Evolutionary conservation across 1,140 invertebrate species (phyloP).

Genomic region (Eueides isabella): DNA sequence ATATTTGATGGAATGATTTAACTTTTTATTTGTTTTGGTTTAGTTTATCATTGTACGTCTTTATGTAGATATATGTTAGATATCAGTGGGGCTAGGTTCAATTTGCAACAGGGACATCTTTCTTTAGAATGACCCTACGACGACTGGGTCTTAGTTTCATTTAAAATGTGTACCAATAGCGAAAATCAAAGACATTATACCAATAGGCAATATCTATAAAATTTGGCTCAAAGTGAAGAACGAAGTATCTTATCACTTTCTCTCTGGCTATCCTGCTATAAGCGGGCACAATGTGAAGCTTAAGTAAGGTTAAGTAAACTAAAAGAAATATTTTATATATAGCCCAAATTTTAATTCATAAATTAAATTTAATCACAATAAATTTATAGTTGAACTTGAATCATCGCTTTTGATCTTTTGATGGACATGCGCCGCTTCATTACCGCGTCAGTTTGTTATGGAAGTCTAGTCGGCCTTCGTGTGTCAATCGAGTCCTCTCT

Average conservation of each 20-base stretch:
- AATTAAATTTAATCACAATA: conserved; percentile 17
- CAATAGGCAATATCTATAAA: too few relatives aligned
- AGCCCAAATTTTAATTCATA: background rate
- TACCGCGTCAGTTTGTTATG: conserved; percentile 32
- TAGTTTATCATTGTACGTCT: background rate
- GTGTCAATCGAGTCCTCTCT: conserved; percentile 34
- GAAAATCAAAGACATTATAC: too few relatives aligned
- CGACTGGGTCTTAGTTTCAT: too few relatives aligned
- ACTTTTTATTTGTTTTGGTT: background rate
- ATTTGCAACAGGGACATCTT: background rate
- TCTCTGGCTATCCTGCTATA: too few relatives aligned
- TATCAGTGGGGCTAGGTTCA: background rate
- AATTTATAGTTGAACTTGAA: conserved; percentile 22
- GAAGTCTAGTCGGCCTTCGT: conserved; percentile 31
- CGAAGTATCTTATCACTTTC: too few relatives aligned
- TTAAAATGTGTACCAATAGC: too few relatives aligned
- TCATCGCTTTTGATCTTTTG: conserved; percentile 29
- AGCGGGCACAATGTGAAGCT: too few relatives aligned
- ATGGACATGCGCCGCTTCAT: conserved; percentile 16
- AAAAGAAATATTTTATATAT: background rate
- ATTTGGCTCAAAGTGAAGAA: too few relatives aligned
- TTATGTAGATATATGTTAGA: background rate
- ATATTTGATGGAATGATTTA: background rate
- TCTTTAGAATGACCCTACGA: too few relatives aligned
- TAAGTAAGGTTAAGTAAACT: background rate